These are phyloP conservation scores for Cepaea nemoralis DNA, from an alignment of 1,140 invertebrate genomes.

Conservation along the genomic window DNA sequence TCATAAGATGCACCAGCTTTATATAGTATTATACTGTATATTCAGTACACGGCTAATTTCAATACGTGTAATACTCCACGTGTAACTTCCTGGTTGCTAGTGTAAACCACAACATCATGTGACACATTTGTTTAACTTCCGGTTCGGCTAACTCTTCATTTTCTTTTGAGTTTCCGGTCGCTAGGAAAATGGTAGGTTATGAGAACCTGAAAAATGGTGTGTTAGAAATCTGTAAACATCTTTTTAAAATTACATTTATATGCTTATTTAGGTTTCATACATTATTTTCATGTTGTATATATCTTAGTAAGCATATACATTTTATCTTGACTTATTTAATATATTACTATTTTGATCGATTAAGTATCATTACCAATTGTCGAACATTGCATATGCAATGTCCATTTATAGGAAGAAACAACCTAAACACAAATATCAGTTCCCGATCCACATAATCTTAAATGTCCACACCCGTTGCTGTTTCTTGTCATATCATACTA, in stretches of 20 bases:
- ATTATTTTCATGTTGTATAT: background rate
- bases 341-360: background rate
- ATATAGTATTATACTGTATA: background rate
- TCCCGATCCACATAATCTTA: too few relatives aligned
- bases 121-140: background rate
- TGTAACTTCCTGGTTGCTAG: slow-evolving; percentile 41
- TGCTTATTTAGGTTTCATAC: background rate
- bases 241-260: background rate
- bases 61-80: slow-evolving; percentile 34
- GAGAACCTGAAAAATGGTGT: background rate
- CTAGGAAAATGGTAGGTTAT: slow-evolving; percentile 29
- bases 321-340: background rate
- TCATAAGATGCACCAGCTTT: too few relatives aligned
- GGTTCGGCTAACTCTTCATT: background rate
- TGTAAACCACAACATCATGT: slow-evolving; percentile 35
- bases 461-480: too few relatives aligned
- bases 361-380: background rate
- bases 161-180: slow-evolving; percentile 36
- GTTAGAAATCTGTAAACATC: background rate
- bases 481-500: too few relatives aligned
- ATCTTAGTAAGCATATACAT: background rate
- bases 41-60: background rate
- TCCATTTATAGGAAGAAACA: too few relatives aligned
- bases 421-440: too few relatives aligned
- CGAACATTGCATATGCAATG: too few relatives aligned